Evolutionary conservation across 2,888 invertebrate genomes (phyloP).

Genomic region (Digitonthophagus gazella): DNA sequence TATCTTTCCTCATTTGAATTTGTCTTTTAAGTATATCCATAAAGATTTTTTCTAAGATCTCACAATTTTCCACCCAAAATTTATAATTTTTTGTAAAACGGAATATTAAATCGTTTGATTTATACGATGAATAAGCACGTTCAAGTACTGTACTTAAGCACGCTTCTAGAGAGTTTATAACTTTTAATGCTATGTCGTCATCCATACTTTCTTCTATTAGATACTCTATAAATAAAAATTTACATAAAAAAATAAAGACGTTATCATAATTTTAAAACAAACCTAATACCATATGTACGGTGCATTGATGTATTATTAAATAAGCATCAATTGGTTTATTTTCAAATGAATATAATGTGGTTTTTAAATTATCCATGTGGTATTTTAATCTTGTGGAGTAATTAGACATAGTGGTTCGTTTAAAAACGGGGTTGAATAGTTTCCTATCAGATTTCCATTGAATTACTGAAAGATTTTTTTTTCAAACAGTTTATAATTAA

Average conservation of each 20-base stretch:
- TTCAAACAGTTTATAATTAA: no score
- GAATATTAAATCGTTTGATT: not conserved
- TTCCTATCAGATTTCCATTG: not conserved
- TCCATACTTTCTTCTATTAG: not conserved
- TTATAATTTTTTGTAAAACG: not conserved
- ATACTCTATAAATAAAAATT: not conserved
- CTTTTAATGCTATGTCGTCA: not conserved
- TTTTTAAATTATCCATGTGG: not conserved
- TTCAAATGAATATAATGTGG: not conserved
- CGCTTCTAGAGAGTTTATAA: not conserved
- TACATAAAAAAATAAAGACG: not conserved
- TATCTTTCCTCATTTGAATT: not conserved
- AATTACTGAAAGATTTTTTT: not conserved
- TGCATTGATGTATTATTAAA: not conserved
- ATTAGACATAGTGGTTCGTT: not conserved
- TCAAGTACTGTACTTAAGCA: not conserved
- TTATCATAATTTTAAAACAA: not conserved
- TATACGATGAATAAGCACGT: not conserved
- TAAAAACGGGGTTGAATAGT: not conserved
- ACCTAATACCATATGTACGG: not conserved
- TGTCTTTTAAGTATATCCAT: no score
- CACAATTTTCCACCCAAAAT: not conserved
- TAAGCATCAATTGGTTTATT: not conserved
- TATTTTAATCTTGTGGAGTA: not conserved
- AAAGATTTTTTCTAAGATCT: not conserved